Percentiles rank a stretch among this genome's conserved stretches.
Evolutionary conservation across 2,888 invertebrate species (phyloP).

Genomic region (Dicycla oo): DNA sequence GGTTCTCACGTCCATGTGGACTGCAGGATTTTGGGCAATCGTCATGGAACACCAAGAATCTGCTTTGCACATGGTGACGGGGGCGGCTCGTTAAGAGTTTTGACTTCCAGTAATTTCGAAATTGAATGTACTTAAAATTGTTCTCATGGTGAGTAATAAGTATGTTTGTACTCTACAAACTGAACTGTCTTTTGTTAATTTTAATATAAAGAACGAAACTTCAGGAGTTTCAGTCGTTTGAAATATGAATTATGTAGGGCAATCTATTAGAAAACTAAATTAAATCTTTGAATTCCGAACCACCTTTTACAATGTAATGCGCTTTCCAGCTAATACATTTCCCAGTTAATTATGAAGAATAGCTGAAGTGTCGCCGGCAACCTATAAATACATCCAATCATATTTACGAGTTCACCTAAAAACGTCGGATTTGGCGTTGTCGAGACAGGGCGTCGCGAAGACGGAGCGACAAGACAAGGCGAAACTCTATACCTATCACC

Average conservation of each 20-base stretch:
- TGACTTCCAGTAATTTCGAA: conserved; percentile 81
- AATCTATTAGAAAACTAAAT: conserved; percentile 55
- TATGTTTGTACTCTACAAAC: conserved; percentile 27
- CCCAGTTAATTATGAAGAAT: conserved; percentile 69
- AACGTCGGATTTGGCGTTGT: conserved; percentile 71
- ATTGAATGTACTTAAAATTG: conserved; percentile 51
- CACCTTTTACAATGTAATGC: conserved; percentile 44
- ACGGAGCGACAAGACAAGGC: conserved; percentile 63
- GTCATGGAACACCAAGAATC: conserved; percentile 76
- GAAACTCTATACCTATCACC: conserved; percentile 62
- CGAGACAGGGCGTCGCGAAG: conserved; percentile 53
- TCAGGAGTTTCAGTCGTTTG: conserved; percentile 3
- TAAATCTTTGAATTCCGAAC: conserved; percentile 52
- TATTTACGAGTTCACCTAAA: conserved; percentile 78
- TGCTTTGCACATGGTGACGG: conserved; percentile 85
- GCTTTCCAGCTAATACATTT: conserved; percentile 62
- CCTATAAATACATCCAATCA: conserved; percentile 72
- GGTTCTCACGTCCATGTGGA: conserved; percentile 87
- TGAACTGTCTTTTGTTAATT: conserved; percentile 32
- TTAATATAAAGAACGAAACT: conserved; percentile 24
- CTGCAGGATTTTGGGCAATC: conserved; percentile 86
- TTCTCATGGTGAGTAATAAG: conserved; percentile 56
- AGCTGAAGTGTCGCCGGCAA: conserved; percentile 47
- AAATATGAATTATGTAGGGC: conserved; percentile 42
- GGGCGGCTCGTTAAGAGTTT: conserved; percentile 79